Conservation (phyloP, 2,113 vertebrate species). For the Callopanchax toddi region DNA sequence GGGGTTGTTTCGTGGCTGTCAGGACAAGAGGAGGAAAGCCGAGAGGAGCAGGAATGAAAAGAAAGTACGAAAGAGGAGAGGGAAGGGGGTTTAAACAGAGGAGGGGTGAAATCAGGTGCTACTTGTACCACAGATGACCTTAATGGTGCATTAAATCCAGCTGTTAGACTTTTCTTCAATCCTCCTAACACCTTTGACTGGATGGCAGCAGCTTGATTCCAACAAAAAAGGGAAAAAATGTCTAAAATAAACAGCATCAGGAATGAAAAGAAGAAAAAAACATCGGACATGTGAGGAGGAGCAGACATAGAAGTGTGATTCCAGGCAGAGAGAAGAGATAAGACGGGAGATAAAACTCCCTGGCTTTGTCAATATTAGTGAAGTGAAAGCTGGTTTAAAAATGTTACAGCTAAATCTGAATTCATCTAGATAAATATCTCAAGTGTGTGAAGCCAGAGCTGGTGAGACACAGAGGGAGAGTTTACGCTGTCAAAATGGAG, state of each 20-base stretch:
- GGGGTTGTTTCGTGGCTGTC: conserved; percentile 11
- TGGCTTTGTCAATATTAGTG: conserved; percentile 66
- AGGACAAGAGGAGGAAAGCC: conserved; percentile 33
- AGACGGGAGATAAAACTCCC: conserved; percentile 52
- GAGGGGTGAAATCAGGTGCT: conserved; percentile 69
- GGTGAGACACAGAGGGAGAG: conserved; percentile 1
- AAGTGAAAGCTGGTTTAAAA: conserved; percentile 67
- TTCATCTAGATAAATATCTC: conserved; percentile 34
- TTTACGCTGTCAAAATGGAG: no score
- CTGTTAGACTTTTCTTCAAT: conserved; percentile 73
- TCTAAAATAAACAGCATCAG: neutral
- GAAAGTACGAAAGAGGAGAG: conserved; percentile 47
- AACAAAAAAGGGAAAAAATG: conserved; percentile 19
- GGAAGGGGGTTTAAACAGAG: conserved; percentile 34
- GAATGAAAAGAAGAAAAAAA: neutral
- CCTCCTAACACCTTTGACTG: conserved; percentile 62
- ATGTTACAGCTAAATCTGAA: conserved; percentile 52
- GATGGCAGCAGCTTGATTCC: conserved; percentile 47
- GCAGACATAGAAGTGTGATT: conserved; percentile 29
- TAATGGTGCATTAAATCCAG: conserved; percentile 81
- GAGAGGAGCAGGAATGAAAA: conserved; percentile 45
- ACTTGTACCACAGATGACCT: conserved; percentile 76
- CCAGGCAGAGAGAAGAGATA: conserved; percentile 44
- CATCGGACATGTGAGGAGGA: neutral
- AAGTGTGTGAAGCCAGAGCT: conserved; percentile 31